phyloP scores from a whole-genome alignment of 2,888 invertebrate species.

The Cremastobaeus sp. region DNA sequence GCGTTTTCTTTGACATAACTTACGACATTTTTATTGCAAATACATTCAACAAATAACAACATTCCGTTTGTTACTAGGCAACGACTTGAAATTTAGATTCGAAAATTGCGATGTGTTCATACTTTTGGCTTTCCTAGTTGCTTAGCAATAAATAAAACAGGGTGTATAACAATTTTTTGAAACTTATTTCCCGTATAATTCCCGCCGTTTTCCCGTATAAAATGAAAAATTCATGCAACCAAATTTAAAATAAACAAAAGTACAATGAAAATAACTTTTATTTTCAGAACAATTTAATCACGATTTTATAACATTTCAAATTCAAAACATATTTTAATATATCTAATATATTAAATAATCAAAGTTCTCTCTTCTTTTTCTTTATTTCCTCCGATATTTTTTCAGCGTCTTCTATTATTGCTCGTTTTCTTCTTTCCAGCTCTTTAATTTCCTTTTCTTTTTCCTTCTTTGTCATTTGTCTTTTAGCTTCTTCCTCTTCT shows the following conservation, averaged over 20 bases:
- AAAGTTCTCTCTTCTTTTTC: not conserved
- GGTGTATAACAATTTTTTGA: not conserved
- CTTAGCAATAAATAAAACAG: too few relatives aligned
- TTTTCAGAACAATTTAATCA: too few relatives aligned
- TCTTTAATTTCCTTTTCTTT: slow-evolving; percentile 7
- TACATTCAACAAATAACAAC: too few relatives aligned
- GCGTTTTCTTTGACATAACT: too few relatives aligned
- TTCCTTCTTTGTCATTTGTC: not conserved
- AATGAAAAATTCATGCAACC: not conserved
- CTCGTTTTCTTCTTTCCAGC: not conserved
- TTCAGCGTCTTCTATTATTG: slow-evolving; percentile 4
- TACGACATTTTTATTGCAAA: too few relatives aligned
- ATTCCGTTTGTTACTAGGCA: too few relatives aligned
- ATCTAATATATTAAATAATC: not conserved
- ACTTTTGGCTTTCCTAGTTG: too few relatives aligned
- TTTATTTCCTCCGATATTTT: slow-evolving; percentile 1
- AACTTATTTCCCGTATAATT: not conserved
- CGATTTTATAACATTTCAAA: too few relatives aligned
- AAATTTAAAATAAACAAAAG: not conserved
- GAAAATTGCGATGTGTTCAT: too few relatives aligned
- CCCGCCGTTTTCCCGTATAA: not conserved
- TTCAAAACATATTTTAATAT: too few relatives aligned
- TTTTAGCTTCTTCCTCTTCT: not conserved
- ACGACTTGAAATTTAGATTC: too few relatives aligned
- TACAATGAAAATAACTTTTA: not conserved